Conservation (phyloP, 2,113 vertebrate genomes). For the Apeltes quadracus region DNA sequence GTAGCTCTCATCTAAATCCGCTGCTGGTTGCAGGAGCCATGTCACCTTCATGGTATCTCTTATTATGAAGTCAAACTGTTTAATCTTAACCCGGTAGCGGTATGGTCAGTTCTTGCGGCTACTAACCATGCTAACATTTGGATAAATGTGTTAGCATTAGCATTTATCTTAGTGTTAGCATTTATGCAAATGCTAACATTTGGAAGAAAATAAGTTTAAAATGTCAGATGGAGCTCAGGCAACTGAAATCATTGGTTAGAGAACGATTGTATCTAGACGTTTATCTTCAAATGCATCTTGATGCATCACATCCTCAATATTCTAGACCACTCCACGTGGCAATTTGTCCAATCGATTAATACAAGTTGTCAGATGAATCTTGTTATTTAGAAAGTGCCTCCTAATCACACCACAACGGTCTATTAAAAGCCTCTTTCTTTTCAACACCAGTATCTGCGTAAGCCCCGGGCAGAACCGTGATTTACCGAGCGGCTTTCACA, state of each 20-base stretch:
- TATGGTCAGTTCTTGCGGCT: background rate
- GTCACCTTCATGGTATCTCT: conserved; percentile 12
- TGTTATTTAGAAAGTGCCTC: background rate
- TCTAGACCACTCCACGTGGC: background rate
- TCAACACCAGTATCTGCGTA: background rate
- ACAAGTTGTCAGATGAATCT: background rate
- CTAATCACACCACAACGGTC: background rate
- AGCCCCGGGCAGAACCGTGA: background rate
- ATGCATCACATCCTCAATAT: background rate
- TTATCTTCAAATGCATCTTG: background rate
- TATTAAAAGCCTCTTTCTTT: background rate
- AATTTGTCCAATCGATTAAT: background rate
- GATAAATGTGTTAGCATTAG: too few relatives aligned
- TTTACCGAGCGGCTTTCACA: background rate
- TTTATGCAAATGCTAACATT: too few relatives aligned
- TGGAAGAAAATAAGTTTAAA: background rate
- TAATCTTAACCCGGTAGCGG: conserved; percentile 8
- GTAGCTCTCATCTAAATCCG: conserved; percentile 8
- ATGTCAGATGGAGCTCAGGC: background rate
- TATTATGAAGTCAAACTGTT: background rate
- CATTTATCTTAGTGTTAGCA: too few relatives aligned
- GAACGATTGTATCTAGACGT: background rate
- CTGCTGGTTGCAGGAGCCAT: conserved; percentile 9
- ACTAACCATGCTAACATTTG: too few relatives aligned
- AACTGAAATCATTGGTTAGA: background rate